Evolutionary conservation across 2,888 invertebrate genomes (phyloP), one percentile per base, ranked within the genome.

Genomic region (Dryadula phaetusa): DNA sequence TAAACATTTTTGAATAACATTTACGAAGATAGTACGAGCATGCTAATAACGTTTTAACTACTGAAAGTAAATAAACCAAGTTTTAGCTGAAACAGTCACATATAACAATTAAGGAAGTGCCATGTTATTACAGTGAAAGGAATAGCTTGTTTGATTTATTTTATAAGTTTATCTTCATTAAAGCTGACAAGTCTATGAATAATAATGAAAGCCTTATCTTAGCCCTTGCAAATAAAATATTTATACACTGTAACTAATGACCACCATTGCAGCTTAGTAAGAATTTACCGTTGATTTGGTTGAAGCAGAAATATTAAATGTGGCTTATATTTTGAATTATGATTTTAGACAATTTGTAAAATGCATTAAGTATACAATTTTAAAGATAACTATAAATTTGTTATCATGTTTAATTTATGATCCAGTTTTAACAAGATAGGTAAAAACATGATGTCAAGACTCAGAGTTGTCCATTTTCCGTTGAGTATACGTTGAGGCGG

Each of bases 141-240:
- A 34, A 52, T 63, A 32, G 25, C 42, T 49, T 22, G 12, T 64
- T 63, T 70, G 66, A 69, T 66, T 69, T 71, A 67, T 66, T 53
- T 66, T 62, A 62, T 20, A 53, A 53, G 14, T 54, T 66, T 69
- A 71, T 71, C 66, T 71, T 66, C 66, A 62, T 66, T 61, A 58
- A 42, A 69, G 53, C 49, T 62, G 66, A 67, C 64, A 69, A 62
- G 67, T 74, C 66, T 69, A 54, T 75, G 67, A 70, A 75, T 77
- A 56, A 62, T 62, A 37, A 47, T 34, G 47, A 49, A 46, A 66
- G 47, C 12, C 60, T 53, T 54, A 66, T 53, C 53, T 53, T 53
- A 53, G 53, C 12, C 20, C 61, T 53, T 20, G 40, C 28, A 58
- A 37, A 25, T 42, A 40, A 58, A 40, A 58, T 58, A 58, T 58